Evolutionary conservation across 2,888 invertebrate species (phyloP).

Genomic region (Quadriops clusia): DNA sequence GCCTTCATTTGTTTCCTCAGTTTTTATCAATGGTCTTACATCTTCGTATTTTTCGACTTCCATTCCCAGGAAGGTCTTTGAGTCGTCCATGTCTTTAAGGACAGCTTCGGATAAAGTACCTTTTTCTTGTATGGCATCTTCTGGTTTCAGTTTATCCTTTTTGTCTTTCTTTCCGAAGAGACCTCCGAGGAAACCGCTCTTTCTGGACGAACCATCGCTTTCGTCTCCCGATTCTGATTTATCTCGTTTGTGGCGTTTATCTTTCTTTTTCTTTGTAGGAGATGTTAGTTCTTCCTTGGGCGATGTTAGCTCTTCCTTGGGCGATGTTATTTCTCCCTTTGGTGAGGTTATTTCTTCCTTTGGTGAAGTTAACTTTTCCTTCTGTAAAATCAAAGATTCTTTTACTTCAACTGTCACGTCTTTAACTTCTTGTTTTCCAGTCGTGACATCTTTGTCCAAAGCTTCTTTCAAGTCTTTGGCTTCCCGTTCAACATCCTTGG

Average conservation of each 20-base stretch:
- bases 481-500: no score
- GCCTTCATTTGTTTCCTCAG: conserved; percentile 2
- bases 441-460: no score
- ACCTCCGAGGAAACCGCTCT: no score
- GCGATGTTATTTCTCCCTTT: not conserved
- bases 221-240: no score
- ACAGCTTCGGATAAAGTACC: conserved; percentile 10
- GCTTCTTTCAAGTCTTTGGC: no score
- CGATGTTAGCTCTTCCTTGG: not conserved
- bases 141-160: not conserved
- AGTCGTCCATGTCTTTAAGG: conserved; percentile 17
- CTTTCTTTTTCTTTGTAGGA: conserved; percentile 3
- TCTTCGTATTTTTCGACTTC: conserved; percentile 20
- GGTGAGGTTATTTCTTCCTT: conserved; percentile 1
- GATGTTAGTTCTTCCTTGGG: no score
- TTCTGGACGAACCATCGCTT: no score
- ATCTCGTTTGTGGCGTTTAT: not conserved
- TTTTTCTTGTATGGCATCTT: conserved; percentile 2
- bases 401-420: no score
- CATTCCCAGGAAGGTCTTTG: conserved; percentile 21
- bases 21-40: conserved; percentile 13
- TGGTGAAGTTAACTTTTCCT: no score
- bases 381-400: no score
- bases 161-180: conserved; percentile 8
- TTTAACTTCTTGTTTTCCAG: no score